Evolutionary conservation across 1,140 invertebrate genomes (phyloP).

Genomic region (Orius laevigatus): DNA sequence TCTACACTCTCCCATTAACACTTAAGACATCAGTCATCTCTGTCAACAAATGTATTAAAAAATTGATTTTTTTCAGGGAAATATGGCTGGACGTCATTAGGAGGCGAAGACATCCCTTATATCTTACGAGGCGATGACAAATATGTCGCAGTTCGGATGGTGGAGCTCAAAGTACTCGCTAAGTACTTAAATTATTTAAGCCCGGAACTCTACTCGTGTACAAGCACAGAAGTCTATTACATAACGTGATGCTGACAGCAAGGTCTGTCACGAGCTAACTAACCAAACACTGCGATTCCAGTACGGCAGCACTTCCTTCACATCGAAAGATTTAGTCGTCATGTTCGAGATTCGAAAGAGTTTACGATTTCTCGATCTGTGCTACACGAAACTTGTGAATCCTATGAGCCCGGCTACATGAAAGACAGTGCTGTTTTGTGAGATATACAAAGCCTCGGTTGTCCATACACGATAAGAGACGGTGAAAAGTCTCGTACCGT

Average conservation of each 20-base stretch:
- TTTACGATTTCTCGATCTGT: constrained; percentile 81
- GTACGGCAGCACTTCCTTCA: constrained; percentile 80
- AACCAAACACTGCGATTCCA: constrained; percentile 74
- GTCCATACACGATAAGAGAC: constrained; percentile 76
- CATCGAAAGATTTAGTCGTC: constrained; percentile 58
- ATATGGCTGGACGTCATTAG: constrained; percentile 79
- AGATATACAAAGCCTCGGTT: constrained; percentile 85
- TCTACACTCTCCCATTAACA: no score
- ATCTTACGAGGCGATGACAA: constrained; percentile 62
- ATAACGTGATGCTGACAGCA: constrained; percentile 80
- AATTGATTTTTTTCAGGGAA: constrained; percentile 44
- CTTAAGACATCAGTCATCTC: no score
- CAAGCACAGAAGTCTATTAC: constrained; percentile 84
- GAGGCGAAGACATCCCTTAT: constrained; percentile 71
- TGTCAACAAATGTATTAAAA: no score
- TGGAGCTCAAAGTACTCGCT: constrained; percentile 72
- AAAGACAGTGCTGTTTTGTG: constrained; percentile 73
- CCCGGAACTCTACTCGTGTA: constrained; percentile 69
- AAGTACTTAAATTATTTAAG: constrained; percentile 68
- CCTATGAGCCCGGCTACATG: constrained; percentile 21
- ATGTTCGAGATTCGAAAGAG: constrained; percentile 62
- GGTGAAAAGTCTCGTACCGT: constrained; percentile 71
- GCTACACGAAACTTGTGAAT: constrained; percentile 61
- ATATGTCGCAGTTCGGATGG: constrained; percentile 79
- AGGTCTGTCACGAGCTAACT: constrained; percentile 88